Base-by-base conservation (phyloP, 1,140 invertebrate species). In the Chrysoperla carnea region DNA sequence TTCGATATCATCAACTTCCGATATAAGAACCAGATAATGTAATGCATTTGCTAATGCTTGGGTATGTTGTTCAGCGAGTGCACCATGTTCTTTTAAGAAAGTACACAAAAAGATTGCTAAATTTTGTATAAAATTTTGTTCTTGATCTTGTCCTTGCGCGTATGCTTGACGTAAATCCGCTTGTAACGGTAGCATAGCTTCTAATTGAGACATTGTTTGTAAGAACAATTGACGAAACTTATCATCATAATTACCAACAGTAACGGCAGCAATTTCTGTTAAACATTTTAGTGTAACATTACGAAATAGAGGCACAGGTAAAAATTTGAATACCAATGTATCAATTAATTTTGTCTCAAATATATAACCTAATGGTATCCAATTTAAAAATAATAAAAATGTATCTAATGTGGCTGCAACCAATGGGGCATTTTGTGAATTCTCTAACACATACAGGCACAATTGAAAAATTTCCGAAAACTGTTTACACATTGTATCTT, bases 401-500 rank as follows among this genome's bases (percentile, higher is more conserved):
- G 96, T 99, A 58, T 96, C 90, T 43, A 99, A 68, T 4, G 95
- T 99, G 9, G 91, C 83, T 52, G 82, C 83, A 46, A 97, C 90
- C 33, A 98, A 66, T 43, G 85, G 78, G 39, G 90, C 88, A 75
- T 96, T 96, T 66, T 93, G 86, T 29, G 93, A 97, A 67, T 92
- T 93, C 53, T 97, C 91, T 73, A 99, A 75, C 13, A 99, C 93
- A 74, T 89, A 95, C 59, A 95, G 88, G 67, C 95, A 99, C 6
- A 99, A 73, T 52, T 89, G 83, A 64, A 98, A 99, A 50, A 99
- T 94, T 61, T 94, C 88, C 47, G 90, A 90, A 66, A 99, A 99
- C 63, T 99, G 92, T 39, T 80, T 84, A 68, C 96, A 99, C 93
- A 99, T 98, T n/a, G 91, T 92, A 60, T 99, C 93, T 64, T 99